These are phyloP conservation scores for Malacoctenus gilli DNA, from an alignment of 2,797 vertebrate genomes.

Conservation along the genomic window DNA sequence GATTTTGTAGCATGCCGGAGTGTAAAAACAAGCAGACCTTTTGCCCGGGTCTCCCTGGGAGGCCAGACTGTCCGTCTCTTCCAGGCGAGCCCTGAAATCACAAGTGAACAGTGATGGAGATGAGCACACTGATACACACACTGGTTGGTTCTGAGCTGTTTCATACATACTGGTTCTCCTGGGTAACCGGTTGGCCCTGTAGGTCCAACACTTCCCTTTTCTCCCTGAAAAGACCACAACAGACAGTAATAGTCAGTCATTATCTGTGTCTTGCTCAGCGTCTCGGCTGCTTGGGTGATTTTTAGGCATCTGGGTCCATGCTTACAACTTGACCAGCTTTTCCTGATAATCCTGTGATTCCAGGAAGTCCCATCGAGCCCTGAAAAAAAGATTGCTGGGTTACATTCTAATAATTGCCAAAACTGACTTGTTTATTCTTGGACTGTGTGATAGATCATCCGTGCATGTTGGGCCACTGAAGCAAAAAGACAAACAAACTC, in stretches of 20 bases:
- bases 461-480: background rate
- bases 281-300: background rate
- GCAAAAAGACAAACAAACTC: conserved; percentile 2
- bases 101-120: background rate
- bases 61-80: conserved; percentile 88
- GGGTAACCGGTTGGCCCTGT: conserved; percentile 85
- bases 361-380: conserved; percentile 87
- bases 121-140: background rate
- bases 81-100: conserved; percentile 87
- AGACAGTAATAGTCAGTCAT: conserved; percentile 4
- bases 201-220: conserved; percentile 88
- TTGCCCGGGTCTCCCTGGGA: conserved; percentile 85
- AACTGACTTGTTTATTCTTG: background rate
- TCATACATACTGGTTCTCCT: conserved; percentile 85
- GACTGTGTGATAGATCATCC: conserved; percentile 2
- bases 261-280: conserved; percentile 4
- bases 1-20: conserved; percentile 21
- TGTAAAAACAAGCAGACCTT: conserved; percentile 84
- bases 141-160: conserved; percentile 6
- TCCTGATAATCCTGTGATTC: conserved; percentile 85
- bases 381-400: conserved; percentile 57
- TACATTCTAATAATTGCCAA: background rate
- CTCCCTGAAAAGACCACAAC: conserved; percentile 82
- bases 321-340: conserved; percentile 88
- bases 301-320: background rate